Base-by-base conservation (phyloP, 2,797 vertebrate genomes). In the Acanthornis magna region DNA sequence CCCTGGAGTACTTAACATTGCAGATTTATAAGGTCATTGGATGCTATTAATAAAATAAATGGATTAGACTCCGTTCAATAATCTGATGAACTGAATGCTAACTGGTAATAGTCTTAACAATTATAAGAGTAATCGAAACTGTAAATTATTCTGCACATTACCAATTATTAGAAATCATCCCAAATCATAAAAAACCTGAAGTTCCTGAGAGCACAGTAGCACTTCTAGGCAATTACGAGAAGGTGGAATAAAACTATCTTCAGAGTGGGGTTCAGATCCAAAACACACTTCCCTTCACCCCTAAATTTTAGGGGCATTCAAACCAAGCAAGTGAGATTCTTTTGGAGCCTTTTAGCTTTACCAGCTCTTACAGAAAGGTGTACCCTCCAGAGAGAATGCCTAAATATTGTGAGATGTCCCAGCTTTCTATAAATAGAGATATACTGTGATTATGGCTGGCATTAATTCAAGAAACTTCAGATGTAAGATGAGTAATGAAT, bases 401-500 rank as follows among this genome's bases (percentile, higher is more conserved):
- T 95, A 95, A 96, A 95, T 96, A 93, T 72, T 96, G 72, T 85
- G 78, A 94, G 78, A 95, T 95, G 88, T 76, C 85, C 73, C 57
- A 25, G 85, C 91, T 95, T 96, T 88, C 96, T 96, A 97, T 96
- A 97, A 97, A 97, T 97, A 97, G 83, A 94, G 79, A 94, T 90
- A 96, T 89, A 92, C 92, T 85, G 93, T 93, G 92, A 97, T 97
- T 95, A 96, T 94, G 89, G 32, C 85, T 98, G 95, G 95, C 97
- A 97, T 97, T 97, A 97, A 96, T 97, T 97, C 89, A 97, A 97
- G 87, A 92, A 91, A 95, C 89, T 96, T 95, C 79, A 91, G 82
- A 95, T 95, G 43, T 76, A 95, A 81, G 92, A 96, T 96, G 96
- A 97, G 47, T 96, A 96, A 97, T 95, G 82, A 96, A 96, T 26